Conservation (phyloP, 2,797 vertebrate genomes). For the Argya squamiceps region DNA sequence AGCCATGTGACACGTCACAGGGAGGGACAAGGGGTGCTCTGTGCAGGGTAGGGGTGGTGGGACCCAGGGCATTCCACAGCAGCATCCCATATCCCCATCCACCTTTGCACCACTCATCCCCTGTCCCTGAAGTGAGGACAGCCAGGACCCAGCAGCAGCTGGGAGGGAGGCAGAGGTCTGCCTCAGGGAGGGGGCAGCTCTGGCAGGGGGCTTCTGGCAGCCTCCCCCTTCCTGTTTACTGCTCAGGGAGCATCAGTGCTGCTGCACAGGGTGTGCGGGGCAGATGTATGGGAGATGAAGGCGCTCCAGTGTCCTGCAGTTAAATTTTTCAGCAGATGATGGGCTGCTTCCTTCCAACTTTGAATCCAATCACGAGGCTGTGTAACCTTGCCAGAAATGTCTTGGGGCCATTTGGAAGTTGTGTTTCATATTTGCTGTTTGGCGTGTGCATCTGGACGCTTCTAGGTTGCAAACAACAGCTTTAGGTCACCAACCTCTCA, state of each 20-base stretch:
- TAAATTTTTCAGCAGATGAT: neutral
- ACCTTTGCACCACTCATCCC: rapidly evolving
- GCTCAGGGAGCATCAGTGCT: rapidly evolving
- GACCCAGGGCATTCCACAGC: neutral
- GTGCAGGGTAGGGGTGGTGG: neutral
- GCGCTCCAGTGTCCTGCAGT: neutral
- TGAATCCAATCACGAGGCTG: neutral
- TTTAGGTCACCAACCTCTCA: neutral
- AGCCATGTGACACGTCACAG: neutral
- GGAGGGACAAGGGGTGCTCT: neutral
- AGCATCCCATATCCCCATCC: neutral
- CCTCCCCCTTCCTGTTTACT: neutral
- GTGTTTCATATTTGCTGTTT: conserved; percentile 17
- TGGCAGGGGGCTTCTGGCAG: neutral
- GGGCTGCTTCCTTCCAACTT: neutral
- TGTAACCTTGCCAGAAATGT: neutral
- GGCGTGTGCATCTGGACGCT: neutral
- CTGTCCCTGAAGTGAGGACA: rapidly evolving
- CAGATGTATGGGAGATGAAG: neutral
- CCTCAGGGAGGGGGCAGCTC: neutral
- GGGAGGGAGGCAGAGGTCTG: neutral
- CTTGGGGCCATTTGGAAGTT: neutral
- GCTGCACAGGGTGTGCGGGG: rapidly evolving
- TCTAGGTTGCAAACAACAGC: neutral
- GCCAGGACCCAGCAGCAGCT: neutral